Evolutionary conservation across 2,888 invertebrate genomes (phyloP).

Genomic region (Tolmerus cingulatus): DNA sequence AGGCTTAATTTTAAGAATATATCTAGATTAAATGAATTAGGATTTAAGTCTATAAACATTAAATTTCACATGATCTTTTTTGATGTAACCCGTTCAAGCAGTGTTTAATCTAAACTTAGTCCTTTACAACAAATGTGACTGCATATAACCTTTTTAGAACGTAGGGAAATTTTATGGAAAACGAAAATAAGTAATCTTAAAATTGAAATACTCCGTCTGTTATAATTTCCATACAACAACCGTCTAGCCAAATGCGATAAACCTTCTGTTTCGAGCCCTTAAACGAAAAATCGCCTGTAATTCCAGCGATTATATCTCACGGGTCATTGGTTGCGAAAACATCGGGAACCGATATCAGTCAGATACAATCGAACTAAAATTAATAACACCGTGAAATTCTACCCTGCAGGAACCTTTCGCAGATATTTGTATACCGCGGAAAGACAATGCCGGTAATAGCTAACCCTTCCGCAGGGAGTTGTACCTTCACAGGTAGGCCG

Average conservation of each 20-base stretch:
- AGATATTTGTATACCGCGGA: neutral
- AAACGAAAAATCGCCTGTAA: slow-evolving; percentile 41
- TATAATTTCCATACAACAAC: neutral
- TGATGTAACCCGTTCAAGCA: too few relatives aligned
- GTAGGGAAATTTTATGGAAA: too few relatives aligned
- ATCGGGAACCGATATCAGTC: slow-evolving; percentile 16
- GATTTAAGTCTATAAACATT: too few relatives aligned
- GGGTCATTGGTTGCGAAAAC: slow-evolving; percentile 46
- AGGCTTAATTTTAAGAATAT: too few relatives aligned
- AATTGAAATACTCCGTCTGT: neutral
- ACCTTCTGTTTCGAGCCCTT: neutral
- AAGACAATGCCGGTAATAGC: slow-evolving; percentile 6
- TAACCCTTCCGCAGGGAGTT: neutral
- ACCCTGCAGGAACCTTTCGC: neutral
- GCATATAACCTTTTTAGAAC: too few relatives aligned
- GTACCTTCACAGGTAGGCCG: neutral
- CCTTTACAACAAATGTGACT: too few relatives aligned
- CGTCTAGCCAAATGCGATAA: neutral
- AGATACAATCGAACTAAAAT: neutral
- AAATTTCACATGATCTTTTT: too few relatives aligned
- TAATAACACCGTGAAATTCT: slow-evolving; percentile 37
- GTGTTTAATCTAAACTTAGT: too few relatives aligned
- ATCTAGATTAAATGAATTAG: too few relatives aligned
- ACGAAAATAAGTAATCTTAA: too few relatives aligned
- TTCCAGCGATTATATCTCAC: slow-evolving; percentile 47